Evolutionary conservation across 37 sponge, comb jelly and placozoan genomes (phyloP), one percentile per base, ranked within the genome.

Genomic region (Ephydatia muelleri): DNA sequence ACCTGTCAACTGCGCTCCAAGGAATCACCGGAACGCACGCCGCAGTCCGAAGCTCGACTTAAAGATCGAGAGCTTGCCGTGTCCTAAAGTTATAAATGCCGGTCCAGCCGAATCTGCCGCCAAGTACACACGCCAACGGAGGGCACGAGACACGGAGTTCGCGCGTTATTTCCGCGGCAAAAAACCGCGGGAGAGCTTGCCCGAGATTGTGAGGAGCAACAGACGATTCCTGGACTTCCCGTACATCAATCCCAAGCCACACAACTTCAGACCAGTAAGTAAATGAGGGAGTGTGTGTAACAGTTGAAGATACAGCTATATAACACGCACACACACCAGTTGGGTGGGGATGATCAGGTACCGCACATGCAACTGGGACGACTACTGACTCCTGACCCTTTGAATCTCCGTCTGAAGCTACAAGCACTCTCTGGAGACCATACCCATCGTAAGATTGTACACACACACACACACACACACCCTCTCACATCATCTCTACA

Each of bases 201-300:
- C 27, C 65, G 33, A 48, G 66, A 79, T 48, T 35, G 31, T 8
- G 30, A 65, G 66, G 32, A 49, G 16, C 19, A 64, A 65, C 31
- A 43, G 43, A 6, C 6, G 6, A 6, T 43, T 43, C 43, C 43
- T 43, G 6, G 6, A 65, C 21, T 27, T 57, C 32, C 84, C 84
- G 22, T 84, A 33, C 68, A 34, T 8, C 0, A 84, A 84, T 57
- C 84, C 84, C 9, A 38, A 38, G 49, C 84, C 84, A 66, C 84
- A 84, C 76, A 77, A 84, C 69, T 57, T 65, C 68, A 84, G 84
- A 84, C 77, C 84, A 38, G 84, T 84, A 75, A 13, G 84, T 34
- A 13, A n/a, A 19, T 5, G 29, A 8, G 36, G 14, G 38, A 21
- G 21, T 68, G 36, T 11, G 30, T 16, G 32, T 68, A 37, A n/a